Evolutionary conservation across 2,888 invertebrate species (phyloP), one percentile per base, ranked within the genome.

Genomic region (Meandrusa payeni): DNA sequence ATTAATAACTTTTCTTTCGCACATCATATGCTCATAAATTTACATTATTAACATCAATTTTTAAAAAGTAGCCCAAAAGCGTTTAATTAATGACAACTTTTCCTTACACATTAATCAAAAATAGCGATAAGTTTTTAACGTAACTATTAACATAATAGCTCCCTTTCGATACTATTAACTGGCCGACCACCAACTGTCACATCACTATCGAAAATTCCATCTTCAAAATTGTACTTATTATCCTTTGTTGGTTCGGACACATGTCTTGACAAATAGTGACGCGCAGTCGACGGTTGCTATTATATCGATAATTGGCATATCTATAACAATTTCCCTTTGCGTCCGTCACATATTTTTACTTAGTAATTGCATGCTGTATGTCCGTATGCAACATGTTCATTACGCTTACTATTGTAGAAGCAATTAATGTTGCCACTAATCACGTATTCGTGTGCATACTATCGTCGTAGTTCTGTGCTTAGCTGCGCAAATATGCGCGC

Each of bases 381-480:
- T 36, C 23, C 40, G 31, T 23, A 37, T 34, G 11, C 24, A 20
- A 19, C 32, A 15, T 26, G 19, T 38, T 22, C 12, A 44, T 44
- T 39, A 27, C 27, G 12, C 1, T 10, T 11, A 22, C 22, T 10
- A 43, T 43, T 38, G 22, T 12, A 24, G 31, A 15, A 23, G 7
- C 26, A 43, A 43, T 38, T 43, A 43, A 32, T 26, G 7, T 17
- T 24, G 12, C 11, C 26, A 6, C 22, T 34, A 34, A 34, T 32
- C 10, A 31, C 9, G 24, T 28, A 42, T 34, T 42, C 29, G 28
- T 42, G 36, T 38, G 6, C 26, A 26, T 10, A 33, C 12, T 26
- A 23, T 22, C 39, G 23, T 27, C 19, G 23, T 27, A 22, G 19
- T 29, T 28, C 34, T 29, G 7, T 22, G 34, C 29, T 17, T 28